Base-by-base conservation (phyloP, 1,140 invertebrate genomes). In the Drosophila trapezifrons region DNA sequence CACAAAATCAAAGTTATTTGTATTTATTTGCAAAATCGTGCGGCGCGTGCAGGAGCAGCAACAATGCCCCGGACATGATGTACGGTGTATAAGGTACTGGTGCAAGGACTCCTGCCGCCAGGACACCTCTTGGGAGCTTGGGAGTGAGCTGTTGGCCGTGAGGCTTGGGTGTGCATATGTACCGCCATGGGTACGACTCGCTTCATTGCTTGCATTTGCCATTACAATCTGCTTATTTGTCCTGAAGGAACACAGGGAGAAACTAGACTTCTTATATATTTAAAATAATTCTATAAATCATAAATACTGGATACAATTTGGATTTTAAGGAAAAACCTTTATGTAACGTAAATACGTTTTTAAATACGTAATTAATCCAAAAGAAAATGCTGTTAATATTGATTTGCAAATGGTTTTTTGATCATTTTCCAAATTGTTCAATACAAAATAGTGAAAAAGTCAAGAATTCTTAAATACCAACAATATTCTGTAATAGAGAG, bases 11-110 rank as follows among this genome's bases (percentile, higher is more conserved):
- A 87, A 87, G 80, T 87, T 87, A 89, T 87, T 87, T 87, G 84
- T 89, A 87, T 87, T 87, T 87, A 87, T 87, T 87, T 87, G 79
- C 70, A 89, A 84, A 89, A 83, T 83, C 83, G 83, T 87, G 82
- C 66, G 64, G 67, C 78, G 70, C 76, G 83, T 87, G 84, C 84
- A 79, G 52, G 51, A 87, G 43, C 57, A 77, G 62, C 76, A 82
- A 79, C 65, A 87, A 82, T 78, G 76, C 56, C 22, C 60, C 64
- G 77, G 65, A 87, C 83, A 79, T 78, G 55, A 65, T 78, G 69
- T 57, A 79, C 58, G 59, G 54, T 32, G 17, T 60, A 18, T 20
- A 29, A 27, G 22, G 18, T 32, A 18, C 62, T 40, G 49, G 20
- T 37, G 51, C 52, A 40, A 47, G 40, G 43, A 66, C 45, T 54